These are phyloP conservation scores for Peucedramus taeniatus DNA, from an alignment of 2,113 vertebrate genomes.

Conservation along the genomic window DNA sequence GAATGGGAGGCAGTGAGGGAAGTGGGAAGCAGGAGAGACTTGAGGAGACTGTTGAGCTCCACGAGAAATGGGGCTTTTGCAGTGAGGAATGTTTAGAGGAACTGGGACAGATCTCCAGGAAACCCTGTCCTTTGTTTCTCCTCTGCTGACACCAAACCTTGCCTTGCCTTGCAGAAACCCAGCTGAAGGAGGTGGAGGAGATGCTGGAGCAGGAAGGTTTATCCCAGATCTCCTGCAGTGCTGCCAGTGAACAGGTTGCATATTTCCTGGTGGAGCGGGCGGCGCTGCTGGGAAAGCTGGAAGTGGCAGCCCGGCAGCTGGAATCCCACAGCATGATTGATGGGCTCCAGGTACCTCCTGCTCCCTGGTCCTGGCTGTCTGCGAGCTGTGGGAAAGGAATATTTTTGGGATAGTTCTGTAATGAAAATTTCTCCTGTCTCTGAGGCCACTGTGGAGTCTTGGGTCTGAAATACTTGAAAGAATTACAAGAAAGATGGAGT, in stretches of 20 bases:
- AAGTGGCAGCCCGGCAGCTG: conserved; percentile 70
- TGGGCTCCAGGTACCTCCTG: conserved; percentile 73
- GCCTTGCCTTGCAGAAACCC: conserved; percentile 71
- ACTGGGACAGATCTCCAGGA: neutral
- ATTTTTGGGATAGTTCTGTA: neutral
- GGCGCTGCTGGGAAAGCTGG: conserved; percentile 77
- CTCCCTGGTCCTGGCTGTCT: neutral
- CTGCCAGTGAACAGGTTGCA: conserved; percentile 81
- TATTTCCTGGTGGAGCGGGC: conserved; percentile 84
- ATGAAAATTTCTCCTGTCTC: neutral
- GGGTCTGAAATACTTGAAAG: neutral
- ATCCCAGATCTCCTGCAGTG: conserved; percentile 77
- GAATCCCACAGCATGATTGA: conserved; percentile 33
- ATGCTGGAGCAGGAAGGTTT: conserved; percentile 85
- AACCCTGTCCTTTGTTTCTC: neutral
- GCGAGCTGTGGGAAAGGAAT: neutral
- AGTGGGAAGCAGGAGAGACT: neutral
- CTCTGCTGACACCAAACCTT: neutral
- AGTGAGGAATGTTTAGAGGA: neutral
- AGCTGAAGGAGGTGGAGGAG: conserved; percentile 84
- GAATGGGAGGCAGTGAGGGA: neutral
- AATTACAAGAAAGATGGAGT: neutral
- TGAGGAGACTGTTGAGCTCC: neutral
- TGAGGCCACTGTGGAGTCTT: neutral
- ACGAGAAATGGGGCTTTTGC: neutral